These are phyloP conservation scores for Stratiolaelaps scimitus DNA, from an alignment of 1,140 invertebrate genomes.

Conservation along the genomic window DNA sequence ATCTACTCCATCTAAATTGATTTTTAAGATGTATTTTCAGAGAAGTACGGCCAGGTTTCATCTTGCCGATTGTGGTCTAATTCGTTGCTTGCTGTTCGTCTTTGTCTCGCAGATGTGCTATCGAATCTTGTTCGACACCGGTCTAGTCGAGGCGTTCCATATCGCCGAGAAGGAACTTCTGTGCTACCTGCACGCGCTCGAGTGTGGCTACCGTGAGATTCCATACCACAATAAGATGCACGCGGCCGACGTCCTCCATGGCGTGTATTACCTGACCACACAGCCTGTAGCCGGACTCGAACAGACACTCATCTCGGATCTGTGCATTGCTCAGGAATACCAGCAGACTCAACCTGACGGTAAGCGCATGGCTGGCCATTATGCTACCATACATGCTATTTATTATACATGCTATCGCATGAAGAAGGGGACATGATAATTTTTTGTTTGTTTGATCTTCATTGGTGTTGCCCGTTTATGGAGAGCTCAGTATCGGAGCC, in stretches of 20 bases:
- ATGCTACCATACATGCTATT: no score
- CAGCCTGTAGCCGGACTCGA: conserved; percentile 51
- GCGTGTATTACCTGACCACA: conserved; percentile 52
- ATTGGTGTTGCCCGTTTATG: no score
- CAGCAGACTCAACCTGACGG: background rate
- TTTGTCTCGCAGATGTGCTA: conserved; percentile 48
- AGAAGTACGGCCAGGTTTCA: no score
- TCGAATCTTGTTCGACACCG: conserved; percentile 51
- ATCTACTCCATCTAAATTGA: no score
- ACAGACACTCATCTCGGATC: conserved; percentile 39
- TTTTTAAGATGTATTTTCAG: no score
- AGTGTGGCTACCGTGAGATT: conserved; percentile 52
- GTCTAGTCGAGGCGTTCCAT: conserved; percentile 53
- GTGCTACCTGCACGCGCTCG: conserved; percentile 52
- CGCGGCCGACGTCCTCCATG: conserved; percentile 54
- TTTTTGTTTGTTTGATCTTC: no score
- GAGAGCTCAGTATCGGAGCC: no score
- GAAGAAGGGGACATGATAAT: no score
- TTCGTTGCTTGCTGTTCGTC: no score
- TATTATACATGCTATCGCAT: no score
- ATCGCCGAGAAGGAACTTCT: conserved; percentile 51
- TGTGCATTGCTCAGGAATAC: conserved; percentile 27
- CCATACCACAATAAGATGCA: conserved; percentile 56
- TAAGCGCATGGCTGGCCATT: no score
- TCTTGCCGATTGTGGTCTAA: no score